phyloP scores from a whole-genome alignment of 1,140 invertebrate genomes.

The Halesus radiatus region DNA sequence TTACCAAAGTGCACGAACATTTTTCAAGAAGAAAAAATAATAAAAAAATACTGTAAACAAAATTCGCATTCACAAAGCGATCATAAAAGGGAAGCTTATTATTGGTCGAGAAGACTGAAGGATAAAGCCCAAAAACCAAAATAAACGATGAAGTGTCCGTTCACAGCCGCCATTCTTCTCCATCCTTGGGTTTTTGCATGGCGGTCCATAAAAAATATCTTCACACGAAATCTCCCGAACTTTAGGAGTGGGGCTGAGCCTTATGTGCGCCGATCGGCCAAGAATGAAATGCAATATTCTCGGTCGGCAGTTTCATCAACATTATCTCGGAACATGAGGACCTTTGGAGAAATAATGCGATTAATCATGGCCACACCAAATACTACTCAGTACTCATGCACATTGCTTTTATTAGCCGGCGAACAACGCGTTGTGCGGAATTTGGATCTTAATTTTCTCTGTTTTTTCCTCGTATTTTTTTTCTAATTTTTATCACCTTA shows the following conservation, averaged over 20 bases:
- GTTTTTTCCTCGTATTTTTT: too few relatives aligned
- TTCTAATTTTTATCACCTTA: too few relatives aligned
- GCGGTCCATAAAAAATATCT: conserved; percentile 37
- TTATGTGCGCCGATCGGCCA: conserved; percentile 28
- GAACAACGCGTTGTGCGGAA: background rate
- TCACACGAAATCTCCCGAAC: conserved; percentile 37
- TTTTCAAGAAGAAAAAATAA: too few relatives aligned
- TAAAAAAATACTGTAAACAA: too few relatives aligned
- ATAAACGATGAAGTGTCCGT: background rate
- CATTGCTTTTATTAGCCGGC: background rate
- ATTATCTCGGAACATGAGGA: background rate
- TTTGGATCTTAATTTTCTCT: background rate
- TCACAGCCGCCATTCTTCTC: background rate
- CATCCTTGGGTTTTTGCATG: conserved; percentile 9
- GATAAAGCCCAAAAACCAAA: background rate
- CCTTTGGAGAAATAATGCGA: background rate
- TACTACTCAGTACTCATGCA: background rate
- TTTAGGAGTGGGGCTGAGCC: background rate
- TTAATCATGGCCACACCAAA: background rate
- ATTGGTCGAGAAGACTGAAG: too few relatives aligned
- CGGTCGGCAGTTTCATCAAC: conserved; percentile 18
- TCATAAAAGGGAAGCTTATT: too few relatives aligned
- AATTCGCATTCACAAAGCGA: too few relatives aligned
- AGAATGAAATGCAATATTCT: conserved; percentile 40
- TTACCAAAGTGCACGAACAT: too few relatives aligned